Evolutionary conservation across 2,113 vertebrate species (phyloP).

Genomic region (rabbit (Oryctolagus cuniculus)): mOryCun1.1 NC_091432.1:18695501-18696000

Average conservation of each 20-base stretch:
- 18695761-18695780: slow-evolving; percentile 4
- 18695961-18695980: background rate
- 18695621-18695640: background rate
- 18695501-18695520: too few relatives aligned
- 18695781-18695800: slow-evolving; percentile 59
- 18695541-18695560: too few relatives aligned
- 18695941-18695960: background rate
- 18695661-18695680: slow-evolving; percentile 60
- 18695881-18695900: background rate
- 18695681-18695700: slow-evolving; percentile 65
- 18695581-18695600: background rate
- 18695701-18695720: slow-evolving; percentile 61
- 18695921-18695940: accelerated
- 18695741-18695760: slow-evolving; percentile 46
- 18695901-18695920: accelerated
- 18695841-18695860: background rate
- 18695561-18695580: background rate
- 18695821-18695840: background rate
- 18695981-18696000: background rate
- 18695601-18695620: background rate
- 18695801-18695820: slow-evolving; percentile 28
- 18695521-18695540: too few relatives aligned
- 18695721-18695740: slow-evolving; percentile 77
- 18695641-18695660: background rate
- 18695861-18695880: background rate